Conservation (phyloP, 2,888 invertebrate genomes). For the Ditylenchus weischeri region DNA sequence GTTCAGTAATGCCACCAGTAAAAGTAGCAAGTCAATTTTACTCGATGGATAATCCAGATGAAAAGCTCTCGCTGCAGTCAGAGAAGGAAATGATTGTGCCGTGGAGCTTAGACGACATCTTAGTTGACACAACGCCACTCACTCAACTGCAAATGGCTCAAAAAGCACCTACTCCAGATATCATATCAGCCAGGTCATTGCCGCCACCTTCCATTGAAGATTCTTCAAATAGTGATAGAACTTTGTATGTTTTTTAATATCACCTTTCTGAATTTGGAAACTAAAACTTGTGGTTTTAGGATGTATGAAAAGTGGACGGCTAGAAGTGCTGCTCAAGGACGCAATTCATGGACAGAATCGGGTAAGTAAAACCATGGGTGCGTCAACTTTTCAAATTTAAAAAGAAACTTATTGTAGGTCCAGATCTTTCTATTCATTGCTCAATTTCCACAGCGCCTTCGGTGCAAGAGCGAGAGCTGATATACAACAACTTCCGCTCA, state of each 20-base stretch:
- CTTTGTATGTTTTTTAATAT: background rate
- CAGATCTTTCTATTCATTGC: conserved; percentile 50
- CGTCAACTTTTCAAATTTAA: too few species aligned
- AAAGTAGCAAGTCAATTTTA: conserved; percentile 24
- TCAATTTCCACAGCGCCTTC: conserved; percentile 54
- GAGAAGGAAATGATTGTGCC: conserved; percentile 16
- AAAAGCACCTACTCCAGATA: conserved; percentile 10
- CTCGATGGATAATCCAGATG: conserved; percentile 21
- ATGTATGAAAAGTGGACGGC: conserved; percentile 40
- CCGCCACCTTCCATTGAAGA: conserved; percentile 12
- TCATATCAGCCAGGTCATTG: conserved; percentile 14
- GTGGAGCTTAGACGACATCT: conserved; percentile 18
- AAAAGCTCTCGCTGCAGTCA: conserved; percentile 34
- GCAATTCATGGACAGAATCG: conserved; percentile 36
- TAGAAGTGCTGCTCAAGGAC: conserved; percentile 35
- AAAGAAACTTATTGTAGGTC: conserved; percentile 36
- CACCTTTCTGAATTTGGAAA: background rate
- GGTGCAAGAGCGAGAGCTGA: conserved; percentile 42
- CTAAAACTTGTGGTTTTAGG: conserved; percentile 17
- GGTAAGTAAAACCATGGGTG: background rate
- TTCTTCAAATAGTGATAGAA: conserved; percentile 2
- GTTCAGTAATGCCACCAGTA: conserved; percentile 12
- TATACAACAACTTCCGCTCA: conserved; percentile 49
- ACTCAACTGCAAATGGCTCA: background rate
- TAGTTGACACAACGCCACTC: conserved; percentile 14